Evolutionary conservation across 1,140 invertebrate species (phyloP), one percentile per base, ranked within the genome.

Genomic region (Drosophila suzukii): DNA sequence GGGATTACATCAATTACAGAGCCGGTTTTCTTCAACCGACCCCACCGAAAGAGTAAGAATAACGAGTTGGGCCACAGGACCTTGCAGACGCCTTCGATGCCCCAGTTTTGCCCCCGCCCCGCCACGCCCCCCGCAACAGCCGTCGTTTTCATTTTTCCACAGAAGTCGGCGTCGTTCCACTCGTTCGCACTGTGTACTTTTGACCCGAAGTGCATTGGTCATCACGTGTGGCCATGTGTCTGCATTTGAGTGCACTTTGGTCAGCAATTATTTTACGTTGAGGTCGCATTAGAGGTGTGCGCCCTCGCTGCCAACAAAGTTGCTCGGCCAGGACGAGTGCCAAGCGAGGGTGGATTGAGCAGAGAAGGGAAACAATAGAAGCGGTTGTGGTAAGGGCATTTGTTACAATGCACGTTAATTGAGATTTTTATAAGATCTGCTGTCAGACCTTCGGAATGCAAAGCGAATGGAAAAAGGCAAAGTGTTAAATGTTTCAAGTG

Each of bases 251-350:
- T 90, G 84, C 85, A 84, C 84, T 90, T 89, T 81, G 84, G 84
- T 90, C 85, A 89, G 84, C 84, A 89, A 89, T 89, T 89, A 89
- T 89, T 89, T 89, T 89, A 90, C 81, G 85, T 89, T 90, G 84
- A 89, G 84, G 85, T 89, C 85, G 75, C 85, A 90, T 90, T 89
- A 84, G 83, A 88, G 84, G 78, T 83, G 80, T 74, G 54, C 80
- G 57, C 76, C 80, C 78, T 56, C 61, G 65, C 49, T 30, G 77
- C 57, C 81, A 75, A 78, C 73, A 78, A 53, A 55, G 62, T 78
- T 74, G 63, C 79, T 56, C 66, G 74, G 68, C 46, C 63, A 68
- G 63, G 43, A 53, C 13, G 57, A 53, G 15, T 41, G 30, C 27
- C n/a, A 6, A 2, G 49, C 84, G 80, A 68, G 67, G 65, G 60